Base-by-base conservation (phyloP, 2,888 invertebrate species). In the Eustalomyia histrio region DNA sequence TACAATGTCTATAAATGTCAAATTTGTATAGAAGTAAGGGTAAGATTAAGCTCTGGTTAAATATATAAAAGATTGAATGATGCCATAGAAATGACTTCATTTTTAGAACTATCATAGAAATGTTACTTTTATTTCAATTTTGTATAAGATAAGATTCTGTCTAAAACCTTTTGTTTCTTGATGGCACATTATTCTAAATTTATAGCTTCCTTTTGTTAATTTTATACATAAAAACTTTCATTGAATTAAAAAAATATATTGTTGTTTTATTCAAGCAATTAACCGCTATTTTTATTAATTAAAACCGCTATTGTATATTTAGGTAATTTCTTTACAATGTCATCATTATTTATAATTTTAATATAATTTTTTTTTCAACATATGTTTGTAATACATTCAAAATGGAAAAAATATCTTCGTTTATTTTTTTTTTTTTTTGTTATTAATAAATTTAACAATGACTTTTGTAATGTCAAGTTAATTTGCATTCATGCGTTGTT, bases 391-490 rank as follows among this genome's bases (percentile, higher is more conserved):
- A 50, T 63, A 9, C 29, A 21, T 47, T 16, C 12, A 73, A 68
- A 35, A 47, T 39, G 57, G 33, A 39, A 72, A 73, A n/a, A 73
- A 47, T 39, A 18, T 29, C 29, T 29, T 29, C 4, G 29, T 29
- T 29, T 65, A 12, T 47, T 16, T 53, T 8, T 29, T 29, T 65
- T 14, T 47, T 16, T 53, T 8, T 39, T 24, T 57, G 16, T 6
- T 52, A 52, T 1, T 9, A 16, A 50, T 60, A 47, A 61, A 81
- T 52, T 71, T 74, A 61, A 67, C 80, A 81, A 74, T 81, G 78
- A 78, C 80, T 78, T 81, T 78, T 65, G 61, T 74, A 78, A 78
- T 78, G 80, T 74, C 78, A 78, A 74, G 78, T 50, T 74, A 33
- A 47, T 74, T 55, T 65, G 17, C 64, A 71, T 67, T 57, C 33